phyloP scores from a whole-genome alignment of 1,140 invertebrate species.

The Drosophila azteca region DNA sequence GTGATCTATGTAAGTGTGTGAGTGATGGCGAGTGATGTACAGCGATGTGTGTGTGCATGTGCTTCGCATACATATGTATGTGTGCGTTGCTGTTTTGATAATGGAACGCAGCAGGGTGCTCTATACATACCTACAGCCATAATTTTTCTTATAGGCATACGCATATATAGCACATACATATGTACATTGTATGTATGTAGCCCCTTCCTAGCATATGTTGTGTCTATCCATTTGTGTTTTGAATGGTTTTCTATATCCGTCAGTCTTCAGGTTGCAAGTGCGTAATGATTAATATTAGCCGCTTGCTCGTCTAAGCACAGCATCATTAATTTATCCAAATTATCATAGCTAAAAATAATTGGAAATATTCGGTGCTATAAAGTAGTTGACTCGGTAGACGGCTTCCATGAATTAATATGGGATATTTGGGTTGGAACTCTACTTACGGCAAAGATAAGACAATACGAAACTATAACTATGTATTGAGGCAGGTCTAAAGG shows the following conservation, averaged over 20 bases:
- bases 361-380: neutral
- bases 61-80: constrained; percentile 7
- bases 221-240: neutral
- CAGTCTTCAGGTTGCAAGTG: constrained; percentile 53
- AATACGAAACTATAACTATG: neutral
- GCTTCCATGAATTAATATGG: too few species aligned
- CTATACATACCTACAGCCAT: constrained; percentile 3
- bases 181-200: constrained; percentile 5
- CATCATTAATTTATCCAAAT: too few species aligned
- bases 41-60: constrained; percentile 1
- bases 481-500: neutral
- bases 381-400: neutral
- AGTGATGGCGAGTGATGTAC: neutral
- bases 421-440: too few species aligned
- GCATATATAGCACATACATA: neutral
- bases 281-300: constrained; percentile 52
- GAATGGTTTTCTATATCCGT: constrained; percentile 3
- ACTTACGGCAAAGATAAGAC: too few species aligned
- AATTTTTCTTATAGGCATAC: neutral
- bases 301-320: neutral
- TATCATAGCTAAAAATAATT: too few species aligned
- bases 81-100: constrained; percentile 54
- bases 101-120: constrained; percentile 65
- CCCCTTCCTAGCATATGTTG: neutral
- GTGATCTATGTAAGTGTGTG: constrained; percentile 20